Percentiles rank a stretch among this genome's conserved stretches.
These are phyloP conservation scores for Aporophyla nigra DNA, from an alignment of 2,888 invertebrate species.

Conservation along the genomic window DNA sequence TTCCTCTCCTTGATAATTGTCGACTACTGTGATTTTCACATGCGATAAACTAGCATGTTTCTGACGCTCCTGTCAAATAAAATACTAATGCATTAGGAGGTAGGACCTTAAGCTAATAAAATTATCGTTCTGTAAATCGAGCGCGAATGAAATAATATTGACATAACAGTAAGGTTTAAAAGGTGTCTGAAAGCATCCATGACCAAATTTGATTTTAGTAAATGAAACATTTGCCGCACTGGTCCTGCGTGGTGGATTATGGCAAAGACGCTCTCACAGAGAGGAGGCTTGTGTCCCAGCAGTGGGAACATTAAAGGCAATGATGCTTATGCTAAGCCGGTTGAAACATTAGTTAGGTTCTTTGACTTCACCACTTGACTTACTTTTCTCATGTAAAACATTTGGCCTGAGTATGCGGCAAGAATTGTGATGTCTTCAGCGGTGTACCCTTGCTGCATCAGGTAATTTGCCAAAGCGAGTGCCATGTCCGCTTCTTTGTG, in stretches of 20 bases:
- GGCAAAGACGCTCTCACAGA: neutral
- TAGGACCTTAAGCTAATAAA: neutral
- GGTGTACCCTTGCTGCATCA: conserved; percentile 92
- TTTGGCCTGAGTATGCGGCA: conserved; percentile 93
- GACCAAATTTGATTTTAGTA: neutral
- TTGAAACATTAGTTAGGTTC: neutral
- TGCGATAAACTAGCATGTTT: conserved; percentile 80
- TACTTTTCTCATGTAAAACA: conserved; percentile 91
- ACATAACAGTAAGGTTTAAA: neutral
- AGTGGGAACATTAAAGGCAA: neutral
- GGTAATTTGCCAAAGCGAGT: conserved; percentile 91
- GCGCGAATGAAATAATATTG: neutral
- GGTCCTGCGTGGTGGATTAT: neutral
- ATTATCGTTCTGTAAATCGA: neutral
- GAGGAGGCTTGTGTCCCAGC: neutral
- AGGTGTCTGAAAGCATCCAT: neutral
- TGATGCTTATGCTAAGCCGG: neutral
- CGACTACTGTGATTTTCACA: conserved; percentile 93
- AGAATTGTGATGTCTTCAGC: conserved; percentile 93
- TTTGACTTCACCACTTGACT: conserved; percentile 25
- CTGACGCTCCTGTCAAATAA: conserved; percentile 76
- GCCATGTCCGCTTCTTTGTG: conserved; percentile 92
- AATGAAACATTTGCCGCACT: neutral
- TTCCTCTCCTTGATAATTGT: conserved; percentile 96
- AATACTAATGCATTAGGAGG: neutral